phyloP scores from a whole-genome alignment of 2,797 vertebrate species.

The Percopsis omiscomaycus region DNA sequence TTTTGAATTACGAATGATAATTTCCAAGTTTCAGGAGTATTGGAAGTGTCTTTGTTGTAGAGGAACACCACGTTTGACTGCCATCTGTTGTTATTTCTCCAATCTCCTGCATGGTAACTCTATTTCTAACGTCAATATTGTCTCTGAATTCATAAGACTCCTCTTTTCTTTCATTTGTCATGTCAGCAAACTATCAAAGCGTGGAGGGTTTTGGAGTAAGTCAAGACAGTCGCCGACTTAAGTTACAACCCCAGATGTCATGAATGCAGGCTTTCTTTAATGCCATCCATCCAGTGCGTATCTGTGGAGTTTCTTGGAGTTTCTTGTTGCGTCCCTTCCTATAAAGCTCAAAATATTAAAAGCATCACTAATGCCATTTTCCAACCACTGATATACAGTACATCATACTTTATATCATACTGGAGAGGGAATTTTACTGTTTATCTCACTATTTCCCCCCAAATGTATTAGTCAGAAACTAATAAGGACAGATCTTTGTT shows the following conservation, averaged over 20 bases:
- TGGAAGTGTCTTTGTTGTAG: slow-evolving; percentile 11
- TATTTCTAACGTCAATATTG: slow-evolving; percentile 60
- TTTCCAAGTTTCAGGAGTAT: slow-evolving; percentile 40
- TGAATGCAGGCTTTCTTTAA: slow-evolving; percentile 29
- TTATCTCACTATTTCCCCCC: no score
- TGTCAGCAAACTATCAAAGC: slow-evolving; percentile 51
- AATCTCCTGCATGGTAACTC: slow-evolving; percentile 31
- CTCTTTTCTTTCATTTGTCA: slow-evolving; percentile 36
- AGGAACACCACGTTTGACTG: slow-evolving; percentile 20
- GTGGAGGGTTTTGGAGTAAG: slow-evolving; percentile 33
- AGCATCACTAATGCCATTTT: neutral
- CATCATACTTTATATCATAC: slow-evolving; percentile 15
- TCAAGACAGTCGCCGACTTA: slow-evolving; percentile 44
- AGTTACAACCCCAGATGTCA: slow-evolving; percentile 63
- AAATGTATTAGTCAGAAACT: no score
- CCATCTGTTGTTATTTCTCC: slow-evolving; percentile 50
- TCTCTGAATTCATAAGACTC: slow-evolving; percentile 52
- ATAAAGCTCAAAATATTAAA: slow-evolving; percentile 30
- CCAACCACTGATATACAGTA: neutral
- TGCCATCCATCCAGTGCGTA: slow-evolving; percentile 27
- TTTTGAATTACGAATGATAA: slow-evolving; percentile 30
- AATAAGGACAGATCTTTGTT: no score
- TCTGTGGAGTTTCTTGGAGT: slow-evolving; percentile 10
- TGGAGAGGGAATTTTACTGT: slow-evolving; percentile 1
- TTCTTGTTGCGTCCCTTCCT: slow-evolving; percentile 35